Evolutionary conservation across 2,113 vertebrate genomes (phyloP), one percentile per base, ranked within the genome.

Genomic region (Xiphophorus hellerii): DNA sequence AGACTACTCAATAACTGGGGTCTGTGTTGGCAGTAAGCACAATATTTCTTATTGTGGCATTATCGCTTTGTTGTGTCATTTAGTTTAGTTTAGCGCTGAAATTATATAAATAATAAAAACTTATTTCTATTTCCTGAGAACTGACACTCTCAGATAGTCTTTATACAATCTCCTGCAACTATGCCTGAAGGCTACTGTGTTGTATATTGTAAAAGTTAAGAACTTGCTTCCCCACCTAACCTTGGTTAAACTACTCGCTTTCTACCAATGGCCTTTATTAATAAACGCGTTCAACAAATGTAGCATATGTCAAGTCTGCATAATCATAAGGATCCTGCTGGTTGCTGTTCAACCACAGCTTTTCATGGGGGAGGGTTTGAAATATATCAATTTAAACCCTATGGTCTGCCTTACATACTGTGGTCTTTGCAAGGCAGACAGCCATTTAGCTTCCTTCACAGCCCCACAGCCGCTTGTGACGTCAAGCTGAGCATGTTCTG

Each of bases 401-500:
- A 39, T 27, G 74, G 80, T 83, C 76, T 85, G 86, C 68, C 71
- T 87, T 87, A 80, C 78, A 82, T 83, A 14, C 69, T 73, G 79
- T 69, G 74, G 77, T 83, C 82, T 90, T 88, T 90, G 79, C 84
- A 78, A 83, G 77, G 74, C 81, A 84, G 61, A 82, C 65, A 85
- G 68, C 85, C 85, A 80, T 83, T 73, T 69, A 85, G 82, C 89
- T 82, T 78, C 73, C 85, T 89, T 77, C 85, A 83, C 83, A 80
- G 84, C 88, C 89, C 74, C 25, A 39, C 78, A 85, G 87, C 88
- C 82, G 76, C 86, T 82, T 75, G 80, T 94, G 90, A 93, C 84
- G 88, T 92, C 89, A 91, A 88, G 87, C 89, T 87, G 87, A 87
- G 91, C 86, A 76, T 88, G 92, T 93, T 94, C 86, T 86, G 91